Evolutionary conservation across 2,113 vertebrate species (phyloP).

Genomic region (human (Homo sapiens)): DNA sequence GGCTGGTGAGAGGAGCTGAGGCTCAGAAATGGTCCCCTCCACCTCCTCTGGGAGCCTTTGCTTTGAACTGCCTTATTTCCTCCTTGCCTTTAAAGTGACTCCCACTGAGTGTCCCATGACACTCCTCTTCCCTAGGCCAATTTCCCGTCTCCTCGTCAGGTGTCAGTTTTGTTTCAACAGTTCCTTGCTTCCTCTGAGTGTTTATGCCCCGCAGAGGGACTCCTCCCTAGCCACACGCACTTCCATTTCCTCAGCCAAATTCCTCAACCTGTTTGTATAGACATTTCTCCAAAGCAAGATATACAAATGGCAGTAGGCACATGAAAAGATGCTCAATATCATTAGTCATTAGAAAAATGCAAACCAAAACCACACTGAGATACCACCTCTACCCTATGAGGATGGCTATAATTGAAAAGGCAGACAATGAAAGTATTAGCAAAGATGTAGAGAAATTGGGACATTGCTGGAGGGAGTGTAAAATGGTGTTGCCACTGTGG

Average conservation of each 20-base stretch:
- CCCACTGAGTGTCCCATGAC: neutral
- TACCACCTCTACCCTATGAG: neutral
- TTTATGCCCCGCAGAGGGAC: neutral
- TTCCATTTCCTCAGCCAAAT: conserved; percentile 34
- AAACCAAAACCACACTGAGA: neutral
- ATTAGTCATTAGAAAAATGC: neutral
- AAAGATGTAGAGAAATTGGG: neutral
- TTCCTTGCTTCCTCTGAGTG: neutral
- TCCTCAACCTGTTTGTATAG: neutral
- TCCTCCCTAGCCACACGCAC: neutral
- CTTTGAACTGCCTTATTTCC: neutral
- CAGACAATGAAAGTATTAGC: neutral
- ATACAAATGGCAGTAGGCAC: neutral
- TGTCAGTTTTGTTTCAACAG: neutral
- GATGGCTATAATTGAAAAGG: neutral
- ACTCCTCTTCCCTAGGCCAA: neutral
- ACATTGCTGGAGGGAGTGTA: neutral
- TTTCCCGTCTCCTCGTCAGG: neutral
- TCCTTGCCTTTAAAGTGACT: neutral
- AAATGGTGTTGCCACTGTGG: neutral
- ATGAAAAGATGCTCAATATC: neutral
- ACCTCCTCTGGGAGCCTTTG: neutral
- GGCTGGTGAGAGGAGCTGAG: neutral
- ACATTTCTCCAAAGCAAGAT: neutral
- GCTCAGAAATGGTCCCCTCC: neutral